Conservation (phyloP, 2,888 invertebrate species). For the Campopleginae sp. region DNA sequence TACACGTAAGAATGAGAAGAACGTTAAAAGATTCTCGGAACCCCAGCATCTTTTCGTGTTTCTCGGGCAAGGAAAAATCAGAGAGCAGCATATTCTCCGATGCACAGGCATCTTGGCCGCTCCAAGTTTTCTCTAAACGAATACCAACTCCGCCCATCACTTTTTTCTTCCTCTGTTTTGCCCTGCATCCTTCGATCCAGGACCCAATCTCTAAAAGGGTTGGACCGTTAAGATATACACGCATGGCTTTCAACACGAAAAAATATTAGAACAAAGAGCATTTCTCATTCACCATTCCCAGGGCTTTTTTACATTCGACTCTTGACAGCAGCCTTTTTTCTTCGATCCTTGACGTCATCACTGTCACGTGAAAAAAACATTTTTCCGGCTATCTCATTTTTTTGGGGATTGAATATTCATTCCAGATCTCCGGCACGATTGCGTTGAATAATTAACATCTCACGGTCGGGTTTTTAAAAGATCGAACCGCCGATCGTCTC, state of each 20-base stretch:
- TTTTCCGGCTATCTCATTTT: not conserved
- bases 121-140: conserved; percentile 64
- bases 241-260: conserved; percentile 17
- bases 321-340: not conserved
- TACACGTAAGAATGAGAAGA: conserved; percentile 46
- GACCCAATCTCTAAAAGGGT: conserved; percentile 59
- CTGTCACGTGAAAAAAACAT: not conserved
- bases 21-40: conserved; percentile 46
- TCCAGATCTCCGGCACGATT: not conserved
- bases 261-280: conserved; percentile 36
- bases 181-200: conserved; percentile 20
- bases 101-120: conserved; percentile 47
- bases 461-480: conserved; percentile 34
- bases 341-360: not conserved
- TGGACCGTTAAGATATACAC: conserved; percentile 25
- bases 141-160: conserved; percentile 57
- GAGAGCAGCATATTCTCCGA: conserved; percentile 60
- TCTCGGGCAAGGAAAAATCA: conserved; percentile 54
- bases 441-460: conserved; percentile 3
- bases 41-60: conserved; percentile 11
- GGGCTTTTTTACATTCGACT: not conserved
- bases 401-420: not conserved
- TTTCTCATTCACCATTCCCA: conserved; percentile 4
- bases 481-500: conserved; percentile 66
- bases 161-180: not conserved